These are phyloP conservation scores for Eupithecia dodoneata DNA, from an alignment of 2,888 invertebrate genomes.

Conservation along the genomic window DNA sequence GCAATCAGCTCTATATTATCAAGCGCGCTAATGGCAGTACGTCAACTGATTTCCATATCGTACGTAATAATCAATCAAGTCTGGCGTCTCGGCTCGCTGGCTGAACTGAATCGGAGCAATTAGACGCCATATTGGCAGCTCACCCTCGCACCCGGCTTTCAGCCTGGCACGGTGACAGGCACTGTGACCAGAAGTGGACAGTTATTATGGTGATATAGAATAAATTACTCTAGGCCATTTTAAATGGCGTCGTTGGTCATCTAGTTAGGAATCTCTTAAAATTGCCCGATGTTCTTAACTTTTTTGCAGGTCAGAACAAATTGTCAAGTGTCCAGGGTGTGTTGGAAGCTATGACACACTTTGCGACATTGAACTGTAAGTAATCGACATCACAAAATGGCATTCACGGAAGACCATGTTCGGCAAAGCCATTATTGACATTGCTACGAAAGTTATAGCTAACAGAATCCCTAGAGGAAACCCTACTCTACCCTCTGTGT, in stretches of 20 bases:
- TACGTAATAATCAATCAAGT: slow-evolving; percentile 67
- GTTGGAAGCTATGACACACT: background rate
- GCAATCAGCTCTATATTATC: background rate
- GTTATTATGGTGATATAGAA: background rate
- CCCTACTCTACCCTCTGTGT: slow-evolving; percentile 3
- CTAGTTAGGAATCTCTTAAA: background rate
- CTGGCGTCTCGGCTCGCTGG: slow-evolving; percentile 57
- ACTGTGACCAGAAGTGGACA: background rate
- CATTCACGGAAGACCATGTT: background rate
- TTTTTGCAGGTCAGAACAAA: background rate
- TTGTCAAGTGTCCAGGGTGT: background rate
- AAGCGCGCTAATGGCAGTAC: slow-evolving; percentile 12
- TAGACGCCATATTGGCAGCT: slow-evolving; percentile 63
- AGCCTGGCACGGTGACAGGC: slow-evolving; percentile 4
- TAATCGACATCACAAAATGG: background rate
- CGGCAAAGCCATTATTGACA: background rate
- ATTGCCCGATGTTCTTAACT: background rate
- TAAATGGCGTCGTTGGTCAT: background rate
- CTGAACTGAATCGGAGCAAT: slow-evolving; percentile 74
- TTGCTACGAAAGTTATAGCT: background rate
- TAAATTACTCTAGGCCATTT: background rate
- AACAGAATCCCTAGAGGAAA: background rate
- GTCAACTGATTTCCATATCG: slow-evolving; percentile 41
- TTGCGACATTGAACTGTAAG: background rate
- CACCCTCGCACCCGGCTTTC: slow-evolving; percentile 32